Conservation (phyloP, 2,113 vertebrate species). For the Crotalus helleri region DNA sequence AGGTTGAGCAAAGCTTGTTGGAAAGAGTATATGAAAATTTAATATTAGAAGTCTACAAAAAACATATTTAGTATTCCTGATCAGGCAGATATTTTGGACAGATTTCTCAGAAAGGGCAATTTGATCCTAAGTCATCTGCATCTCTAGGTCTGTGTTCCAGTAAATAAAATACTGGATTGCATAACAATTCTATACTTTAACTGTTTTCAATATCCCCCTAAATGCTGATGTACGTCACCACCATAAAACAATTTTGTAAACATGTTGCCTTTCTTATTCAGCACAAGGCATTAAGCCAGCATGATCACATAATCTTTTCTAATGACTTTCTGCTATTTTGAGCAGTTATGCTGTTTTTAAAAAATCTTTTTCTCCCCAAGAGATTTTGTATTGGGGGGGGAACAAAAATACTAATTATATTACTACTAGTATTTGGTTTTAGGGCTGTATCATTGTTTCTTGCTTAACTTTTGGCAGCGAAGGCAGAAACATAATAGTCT, state of each 20-base stretch:
- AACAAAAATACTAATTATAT: background rate
- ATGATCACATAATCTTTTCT: constrained; percentile 21
- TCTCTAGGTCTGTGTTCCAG: background rate
- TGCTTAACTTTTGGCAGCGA: background rate
- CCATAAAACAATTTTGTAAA: constrained; percentile 13
- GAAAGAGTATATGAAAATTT: background rate
- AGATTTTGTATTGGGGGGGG: background rate
- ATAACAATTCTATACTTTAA: background rate
- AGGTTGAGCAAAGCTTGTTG: background rate
- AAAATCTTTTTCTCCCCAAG: background rate
- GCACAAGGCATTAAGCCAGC: constrained; percentile 20
- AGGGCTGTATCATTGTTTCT: background rate
- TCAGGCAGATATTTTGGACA: background rate
- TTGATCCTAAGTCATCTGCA: background rate
- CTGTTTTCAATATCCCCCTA: background rate
- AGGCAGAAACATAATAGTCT: background rate
- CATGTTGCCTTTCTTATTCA: constrained; percentile 12
- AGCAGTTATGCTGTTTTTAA: constrained; percentile 9
- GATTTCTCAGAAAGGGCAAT: background rate
- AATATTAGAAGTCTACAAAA: background rate
- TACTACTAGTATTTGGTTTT: background rate
- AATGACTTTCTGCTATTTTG: background rate
- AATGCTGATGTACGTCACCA: constrained; percentile 20
- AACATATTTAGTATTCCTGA: background rate
- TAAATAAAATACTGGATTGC: background rate